Evolutionary conservation across 1,140 invertebrate genomes (phyloP), one percentile per base, ranked within the genome.

Genomic region (Rhyacophila brunnea): DNA sequence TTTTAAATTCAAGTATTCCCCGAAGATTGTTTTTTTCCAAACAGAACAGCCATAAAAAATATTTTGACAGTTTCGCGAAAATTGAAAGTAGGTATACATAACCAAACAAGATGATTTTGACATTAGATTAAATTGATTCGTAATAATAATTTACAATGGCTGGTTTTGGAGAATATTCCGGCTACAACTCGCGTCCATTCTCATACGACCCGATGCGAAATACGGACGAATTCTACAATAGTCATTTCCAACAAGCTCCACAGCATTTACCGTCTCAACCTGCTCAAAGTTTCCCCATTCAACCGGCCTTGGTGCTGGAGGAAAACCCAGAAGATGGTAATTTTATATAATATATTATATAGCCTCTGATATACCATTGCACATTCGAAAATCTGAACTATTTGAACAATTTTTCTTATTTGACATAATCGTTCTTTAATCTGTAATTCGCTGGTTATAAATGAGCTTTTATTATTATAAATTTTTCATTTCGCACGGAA

Each of bases 281-380:
- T n/a, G n/a, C n/a, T 19, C 28, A 23, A 14, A 40, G 34, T 55
- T 46, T 46, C n/a, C 53, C 43, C 1, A 17, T 11, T 1, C 51
- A 54, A 7, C 53, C 43, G n/a, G 44, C 44, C 6, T 47, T 55
- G 20, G 68, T 78, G 18, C 72, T 76, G 69, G 75, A 81, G 52
- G 79, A 82, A 64, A 70, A 67, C 58, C 72, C 78, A 20, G 80
- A 82, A 52, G 80, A 82, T 68, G 81, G 81, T 83, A 67, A 66
- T 3, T 43, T 23, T 14, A n/a, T n/a, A n/a, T n/a, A n/a, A n/a
- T n/a, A n/a, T n/a, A n/a, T n/a, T n/a, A n/a, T n/a, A n/a, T n/a
- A n/a, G n/a, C n/a, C n/a, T n/a, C n/a, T n/a, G n/a, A n/a, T n/a
- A n/a, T n/a, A n/a, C n/a, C n/a, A n/a, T n/a, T n/a, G n/a, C n/a